Evolutionary conservation across 64 coral and sea anemone genomes (phyloP).

Genomic region (Porites australiensis): DNA sequence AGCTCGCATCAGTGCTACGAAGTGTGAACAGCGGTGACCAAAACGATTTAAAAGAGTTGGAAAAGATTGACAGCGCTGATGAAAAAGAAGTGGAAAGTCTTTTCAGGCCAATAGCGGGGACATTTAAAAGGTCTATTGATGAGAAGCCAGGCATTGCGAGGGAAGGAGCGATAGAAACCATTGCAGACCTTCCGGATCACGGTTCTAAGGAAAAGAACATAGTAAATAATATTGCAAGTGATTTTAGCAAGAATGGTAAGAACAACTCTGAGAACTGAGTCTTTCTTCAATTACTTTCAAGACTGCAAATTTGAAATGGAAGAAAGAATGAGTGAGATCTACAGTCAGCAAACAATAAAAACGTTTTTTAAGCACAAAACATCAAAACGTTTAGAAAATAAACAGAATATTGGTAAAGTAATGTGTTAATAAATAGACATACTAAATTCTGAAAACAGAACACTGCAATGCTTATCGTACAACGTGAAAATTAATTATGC

Average conservation of each 20-base stretch:
- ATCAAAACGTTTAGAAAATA: no score
- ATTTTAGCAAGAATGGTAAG: neutral
- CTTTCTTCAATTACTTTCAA: neutral
- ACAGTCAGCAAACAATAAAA: no score
- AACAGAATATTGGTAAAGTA: no score
- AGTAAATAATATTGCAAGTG: neutral
- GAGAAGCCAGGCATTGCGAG: neutral
- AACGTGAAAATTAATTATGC: no score
- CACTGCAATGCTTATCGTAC: no score
- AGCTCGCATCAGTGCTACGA: conserved; percentile 24
- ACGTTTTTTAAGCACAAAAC: no score
- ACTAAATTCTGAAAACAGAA: no score
- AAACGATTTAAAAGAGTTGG: conserved; percentile 35
- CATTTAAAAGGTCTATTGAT: neutral
- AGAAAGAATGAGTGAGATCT: no score
- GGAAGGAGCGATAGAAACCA: neutral
- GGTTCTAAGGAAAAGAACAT: neutral
- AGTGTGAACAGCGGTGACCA: conserved; percentile 22
- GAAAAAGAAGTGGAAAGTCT: conserved; percentile 32
- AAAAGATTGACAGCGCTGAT: conserved; percentile 13
- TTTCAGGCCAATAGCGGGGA: neutral
- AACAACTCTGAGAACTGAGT: neutral
- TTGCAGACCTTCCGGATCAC: neutral
- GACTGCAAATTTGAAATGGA: no score
- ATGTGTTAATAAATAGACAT: no score